Evolutionary conservation across 2,888 invertebrate species (phyloP).

Genomic region (Uloborus plumipes): DNA sequence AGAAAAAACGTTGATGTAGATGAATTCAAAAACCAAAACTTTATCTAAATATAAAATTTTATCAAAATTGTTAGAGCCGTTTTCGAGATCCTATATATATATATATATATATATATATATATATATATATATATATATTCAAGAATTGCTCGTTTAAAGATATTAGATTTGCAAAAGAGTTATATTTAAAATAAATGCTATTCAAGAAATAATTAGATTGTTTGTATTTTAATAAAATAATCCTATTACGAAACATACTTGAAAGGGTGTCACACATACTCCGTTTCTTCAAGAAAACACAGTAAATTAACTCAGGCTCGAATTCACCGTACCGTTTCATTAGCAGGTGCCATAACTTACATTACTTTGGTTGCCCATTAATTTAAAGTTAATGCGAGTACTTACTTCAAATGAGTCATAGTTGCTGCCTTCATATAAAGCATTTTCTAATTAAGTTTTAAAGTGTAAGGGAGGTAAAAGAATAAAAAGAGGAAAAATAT

Average conservation of each 20-base stretch:
- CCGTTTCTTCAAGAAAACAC: conserved; percentile 29
- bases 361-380: conserved; percentile 21
- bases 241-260: not conserved
- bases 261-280: conserved; percentile 21
- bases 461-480: conserved; percentile 19
- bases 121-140: too few relatives aligned
- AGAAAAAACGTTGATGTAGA: too few relatives aligned
- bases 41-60: too few relatives aligned
- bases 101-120: too few relatives aligned
- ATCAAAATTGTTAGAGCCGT: too few relatives aligned
- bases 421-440: conserved; percentile 18
- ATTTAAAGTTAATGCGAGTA: conserved; percentile 48
- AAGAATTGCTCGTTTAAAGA: too few relatives aligned
- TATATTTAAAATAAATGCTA: too few relatives aligned
- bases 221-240: too few relatives aligned
- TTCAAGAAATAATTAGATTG: too few relatives aligned
- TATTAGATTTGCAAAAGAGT: too few relatives aligned
- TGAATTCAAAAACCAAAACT: too few relatives aligned
- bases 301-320: conserved; percentile 38
- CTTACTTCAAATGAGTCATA: conserved; percentile 34
- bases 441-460: conserved; percentile 48
- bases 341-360: conserved; percentile 14
- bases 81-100: too few relatives aligned
- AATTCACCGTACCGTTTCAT: conserved; percentile 29
- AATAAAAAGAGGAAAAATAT: not conserved